Conservation (phyloP, 2,797 vertebrate species). For the Trachurus trachurus region DNA sequence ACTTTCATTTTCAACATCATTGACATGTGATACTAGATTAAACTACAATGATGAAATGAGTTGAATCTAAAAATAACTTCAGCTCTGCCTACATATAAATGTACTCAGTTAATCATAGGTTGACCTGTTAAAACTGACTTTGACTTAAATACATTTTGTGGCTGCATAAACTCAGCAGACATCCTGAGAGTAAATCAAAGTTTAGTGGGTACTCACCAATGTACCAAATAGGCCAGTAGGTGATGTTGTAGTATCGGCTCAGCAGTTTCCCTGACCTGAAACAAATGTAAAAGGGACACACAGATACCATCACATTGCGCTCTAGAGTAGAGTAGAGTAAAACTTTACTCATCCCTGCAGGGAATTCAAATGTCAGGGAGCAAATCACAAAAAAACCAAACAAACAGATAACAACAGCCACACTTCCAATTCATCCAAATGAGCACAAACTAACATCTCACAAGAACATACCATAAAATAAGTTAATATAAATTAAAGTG, state of each 20-base stretch:
- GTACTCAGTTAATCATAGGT: neutral
- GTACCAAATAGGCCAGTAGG: slow-evolving; percentile 96
- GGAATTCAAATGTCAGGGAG: no score
- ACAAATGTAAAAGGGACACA: slow-evolving; percentile 11
- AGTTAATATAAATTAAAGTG: no score
- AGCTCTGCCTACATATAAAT: neutral
- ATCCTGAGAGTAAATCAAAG: neutral
- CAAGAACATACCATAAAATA: no score
- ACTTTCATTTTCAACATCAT: neutral
- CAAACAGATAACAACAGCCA: no score
- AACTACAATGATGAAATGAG: neutral
- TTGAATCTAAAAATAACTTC: neutral
- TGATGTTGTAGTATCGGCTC: slow-evolving; percentile 93
- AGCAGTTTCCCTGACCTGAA: slow-evolving; percentile 93
- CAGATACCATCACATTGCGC: neutral
- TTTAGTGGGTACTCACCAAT: slow-evolving; percentile 89
- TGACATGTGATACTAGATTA: neutral
- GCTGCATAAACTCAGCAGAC: neutral
- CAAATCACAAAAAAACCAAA: no score
- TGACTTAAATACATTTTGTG: neutral
- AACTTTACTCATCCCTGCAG: no score
- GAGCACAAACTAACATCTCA: no score
- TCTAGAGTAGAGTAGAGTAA: neutral
- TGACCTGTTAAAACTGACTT: neutral
- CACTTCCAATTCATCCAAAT: no score